Base-by-base conservation (phyloP, 1,140 invertebrate genomes). In the Leptinotarsa texana region DNA sequence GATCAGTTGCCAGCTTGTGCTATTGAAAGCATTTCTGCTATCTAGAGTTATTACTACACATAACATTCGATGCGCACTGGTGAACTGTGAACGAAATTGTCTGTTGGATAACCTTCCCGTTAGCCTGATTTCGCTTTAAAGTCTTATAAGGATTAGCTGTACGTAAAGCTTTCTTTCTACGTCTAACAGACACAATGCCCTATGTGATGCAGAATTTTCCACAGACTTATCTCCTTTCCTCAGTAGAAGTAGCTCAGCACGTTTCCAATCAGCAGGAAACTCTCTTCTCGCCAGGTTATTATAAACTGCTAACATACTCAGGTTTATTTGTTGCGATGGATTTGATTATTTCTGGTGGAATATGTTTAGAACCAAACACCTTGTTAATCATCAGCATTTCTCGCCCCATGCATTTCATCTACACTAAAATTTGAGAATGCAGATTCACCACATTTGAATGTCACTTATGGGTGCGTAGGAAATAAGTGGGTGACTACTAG, bases 21-120 rank as follows among this genome's bases (percentile, higher is more conserved):
- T 75, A 22, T 75, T 75, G 61, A 75, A 71, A 11, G 74, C 74
- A 75, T 57, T 27, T 5, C 24, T 27, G 24, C 4, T 27, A 57
- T 75, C 74, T 51, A 75, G 24, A 13, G 68, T 71, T 61, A 75
- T 21, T 11, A 71, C 48, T 51, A 27, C 65, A 49, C 69, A 71
- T 11, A 71, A 17, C 15, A 1, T 71, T 51, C 3, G 42, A 57
- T 49, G 48, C n/a, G 48, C 5, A 5, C 21, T 24, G 11, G 2
- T 24, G 61, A 17, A 71, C 8, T 71, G 17, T 49, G 13, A 71
- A 13, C 69, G 1, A 27, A 11, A 71, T n/a, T 71, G 49, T 4
- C 17, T 71, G 3, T 51, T 8, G 4, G 69, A 21, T 62, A 71
- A 24, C 15, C 69, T 24, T 47, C 67, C 67, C 17, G 33, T 69